These are phyloP conservation scores for Myocastor coypus DNA, from an alignment of 2,113 vertebrate species.

Conservation along the genomic window DNA sequence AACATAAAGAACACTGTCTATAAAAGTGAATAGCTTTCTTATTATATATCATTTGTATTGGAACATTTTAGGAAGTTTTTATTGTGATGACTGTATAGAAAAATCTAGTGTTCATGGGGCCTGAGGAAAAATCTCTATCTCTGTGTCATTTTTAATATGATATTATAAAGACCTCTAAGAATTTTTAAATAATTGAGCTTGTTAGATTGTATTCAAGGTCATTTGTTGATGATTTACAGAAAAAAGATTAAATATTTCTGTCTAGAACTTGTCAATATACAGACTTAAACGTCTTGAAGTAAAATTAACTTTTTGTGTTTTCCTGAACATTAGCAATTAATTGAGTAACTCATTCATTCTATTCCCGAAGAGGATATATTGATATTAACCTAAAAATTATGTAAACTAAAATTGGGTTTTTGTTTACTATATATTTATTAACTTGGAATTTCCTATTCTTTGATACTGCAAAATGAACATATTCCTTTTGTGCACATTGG, in stretches of 20 bases:
- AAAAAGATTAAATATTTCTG: background rate
- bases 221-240: background rate
- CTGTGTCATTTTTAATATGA: background rate
- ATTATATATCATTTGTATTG: background rate
- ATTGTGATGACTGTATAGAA: background rate
- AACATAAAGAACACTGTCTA: background rate
- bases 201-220: background rate
- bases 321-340: background rate
- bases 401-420: background rate
- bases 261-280: background rate
- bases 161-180: background rate
- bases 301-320: background rate
- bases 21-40: background rate
- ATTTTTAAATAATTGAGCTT: background rate
- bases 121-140: background rate
- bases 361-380: background rate
- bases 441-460: no score
- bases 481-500: no score
- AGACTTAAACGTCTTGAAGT: background rate
- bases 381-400: background rate
- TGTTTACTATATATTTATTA: background rate
- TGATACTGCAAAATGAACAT: background rate
- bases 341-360: background rate
- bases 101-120: background rate
- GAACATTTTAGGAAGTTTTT: background rate